Conservation (phyloP, 2,797 vertebrate species). For the Myotis planiceps region DNA sequence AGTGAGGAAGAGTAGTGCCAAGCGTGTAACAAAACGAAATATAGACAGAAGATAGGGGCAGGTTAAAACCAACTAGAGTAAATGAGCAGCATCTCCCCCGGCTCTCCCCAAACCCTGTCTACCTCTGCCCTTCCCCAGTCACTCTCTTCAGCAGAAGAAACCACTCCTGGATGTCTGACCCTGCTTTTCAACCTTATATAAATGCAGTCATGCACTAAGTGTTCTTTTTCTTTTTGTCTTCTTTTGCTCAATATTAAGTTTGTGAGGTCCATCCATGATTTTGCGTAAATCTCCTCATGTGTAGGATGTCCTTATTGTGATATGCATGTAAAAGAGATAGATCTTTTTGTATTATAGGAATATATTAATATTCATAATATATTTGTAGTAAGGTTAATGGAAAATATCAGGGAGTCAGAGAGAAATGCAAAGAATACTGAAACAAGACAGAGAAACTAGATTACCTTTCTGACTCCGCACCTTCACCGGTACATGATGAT, state of each 20-base stretch:
- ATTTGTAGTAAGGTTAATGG: background rate
- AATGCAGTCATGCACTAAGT: background rate
- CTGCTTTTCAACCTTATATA: background rate
- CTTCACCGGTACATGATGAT: background rate
- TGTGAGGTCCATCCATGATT: background rate
- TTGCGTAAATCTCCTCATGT: background rate
- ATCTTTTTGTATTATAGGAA: background rate
- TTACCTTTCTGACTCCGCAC: background rate
- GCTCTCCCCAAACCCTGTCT: no score
- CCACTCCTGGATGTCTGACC: background rate
- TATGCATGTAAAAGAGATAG: background rate
- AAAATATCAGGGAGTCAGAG: background rate
- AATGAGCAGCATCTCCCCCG: background rate
- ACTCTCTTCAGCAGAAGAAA: background rate
- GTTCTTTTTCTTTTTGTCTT: background rate
- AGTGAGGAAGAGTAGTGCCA: background rate
- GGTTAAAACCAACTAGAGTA: no score
- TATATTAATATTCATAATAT: background rate
- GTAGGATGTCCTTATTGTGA: background rate
- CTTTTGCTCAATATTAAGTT: background rate
- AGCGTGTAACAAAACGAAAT: no score
- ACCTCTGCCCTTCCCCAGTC: fast-evolving
- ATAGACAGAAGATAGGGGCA: fast-evolving
- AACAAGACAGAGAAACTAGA: background rate
- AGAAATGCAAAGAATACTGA: background rate